Evolutionary conservation across 2,888 invertebrate genomes (phyloP).

Genomic region (Criorhina ranunculi): DNA sequence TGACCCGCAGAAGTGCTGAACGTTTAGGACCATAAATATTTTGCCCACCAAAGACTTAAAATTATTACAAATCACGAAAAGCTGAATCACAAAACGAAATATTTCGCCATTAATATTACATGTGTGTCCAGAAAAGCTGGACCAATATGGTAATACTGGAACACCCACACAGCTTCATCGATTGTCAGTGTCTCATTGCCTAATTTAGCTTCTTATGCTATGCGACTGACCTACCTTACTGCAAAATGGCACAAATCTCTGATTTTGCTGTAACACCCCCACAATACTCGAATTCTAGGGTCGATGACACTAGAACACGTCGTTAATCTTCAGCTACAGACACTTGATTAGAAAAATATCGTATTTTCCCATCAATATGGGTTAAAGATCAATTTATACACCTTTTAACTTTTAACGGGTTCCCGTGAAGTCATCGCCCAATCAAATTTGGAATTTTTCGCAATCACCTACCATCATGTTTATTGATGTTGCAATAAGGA

Average conservation of each 20-base stretch:
- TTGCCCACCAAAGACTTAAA: background rate
- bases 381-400: conserved; percentile 36
- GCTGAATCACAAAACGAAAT: background rate
- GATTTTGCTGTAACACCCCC: conserved; percentile 50
- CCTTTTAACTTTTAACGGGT: conserved; percentile 26
- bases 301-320: conserved; percentile 43
- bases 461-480: conserved; percentile 21
- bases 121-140: conserved; percentile 1
- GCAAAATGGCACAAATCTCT: conserved; percentile 22
- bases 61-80: background rate
- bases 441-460: conserved; percentile 29
- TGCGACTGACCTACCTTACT: conserved; percentile 67
- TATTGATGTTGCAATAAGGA: conserved; percentile 48
- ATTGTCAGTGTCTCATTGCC: conserved; percentile 23
- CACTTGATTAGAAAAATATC: conserved; percentile 29
- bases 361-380: conserved; percentile 26
- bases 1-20: too few relatives aligned
- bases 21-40: background rate
- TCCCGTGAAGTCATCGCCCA: conserved; percentile 39
- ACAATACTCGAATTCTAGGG: conserved; percentile 8
- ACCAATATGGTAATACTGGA: conserved; percentile 17
- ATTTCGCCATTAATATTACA: conserved; percentile 5
- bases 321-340: conserved; percentile 21
- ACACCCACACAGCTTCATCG: conserved; percentile 22
- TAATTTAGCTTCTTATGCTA: conserved; percentile 13